Conservation (phyloP, 2,888 invertebrate genomes). For the Norana najaformis region DNA sequence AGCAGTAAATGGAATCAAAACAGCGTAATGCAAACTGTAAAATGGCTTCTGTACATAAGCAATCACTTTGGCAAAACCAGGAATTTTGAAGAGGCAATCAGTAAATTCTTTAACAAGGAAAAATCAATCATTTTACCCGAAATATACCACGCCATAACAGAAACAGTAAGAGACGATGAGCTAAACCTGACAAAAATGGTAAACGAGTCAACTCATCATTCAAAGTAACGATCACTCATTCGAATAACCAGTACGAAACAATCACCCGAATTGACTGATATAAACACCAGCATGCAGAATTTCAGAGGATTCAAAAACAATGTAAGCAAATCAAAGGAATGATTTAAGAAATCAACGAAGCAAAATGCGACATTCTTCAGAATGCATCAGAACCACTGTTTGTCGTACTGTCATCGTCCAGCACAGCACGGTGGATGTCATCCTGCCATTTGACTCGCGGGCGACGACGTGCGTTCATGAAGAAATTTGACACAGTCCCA, state of each 20-base stretch:
- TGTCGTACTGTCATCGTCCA: slow-evolving; percentile 8
- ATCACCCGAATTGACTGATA: background rate
- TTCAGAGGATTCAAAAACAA: background rate
- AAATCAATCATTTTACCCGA: background rate
- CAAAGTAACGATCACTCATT: background rate
- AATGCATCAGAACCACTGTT: background rate
- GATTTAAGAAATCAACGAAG: slow-evolving; percentile 18
- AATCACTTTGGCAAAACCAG: background rate
- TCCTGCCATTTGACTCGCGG: slow-evolving; percentile 22
- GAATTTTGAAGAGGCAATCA: background rate
- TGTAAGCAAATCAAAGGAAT: slow-evolving; percentile 25
- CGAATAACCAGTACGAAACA: background rate
- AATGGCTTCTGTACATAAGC: background rate
- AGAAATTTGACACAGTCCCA: slow-evolving; percentile 25
- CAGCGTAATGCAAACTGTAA: background rate
- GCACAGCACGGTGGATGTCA: slow-evolving; percentile 2
- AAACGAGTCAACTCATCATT: background rate
- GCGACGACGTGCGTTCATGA: slow-evolving; percentile 15
- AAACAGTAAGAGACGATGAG: background rate
- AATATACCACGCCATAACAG: background rate
- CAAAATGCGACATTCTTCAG: background rate
- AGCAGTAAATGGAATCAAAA: background rate
- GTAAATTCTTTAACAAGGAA: background rate
- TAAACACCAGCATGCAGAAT: slow-evolving; percentile 1
- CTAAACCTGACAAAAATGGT: background rate